These are phyloP conservation scores for Archivesica marissinica DNA, from an alignment of 1,140 invertebrate species.

Conservation along the genomic window DNA sequence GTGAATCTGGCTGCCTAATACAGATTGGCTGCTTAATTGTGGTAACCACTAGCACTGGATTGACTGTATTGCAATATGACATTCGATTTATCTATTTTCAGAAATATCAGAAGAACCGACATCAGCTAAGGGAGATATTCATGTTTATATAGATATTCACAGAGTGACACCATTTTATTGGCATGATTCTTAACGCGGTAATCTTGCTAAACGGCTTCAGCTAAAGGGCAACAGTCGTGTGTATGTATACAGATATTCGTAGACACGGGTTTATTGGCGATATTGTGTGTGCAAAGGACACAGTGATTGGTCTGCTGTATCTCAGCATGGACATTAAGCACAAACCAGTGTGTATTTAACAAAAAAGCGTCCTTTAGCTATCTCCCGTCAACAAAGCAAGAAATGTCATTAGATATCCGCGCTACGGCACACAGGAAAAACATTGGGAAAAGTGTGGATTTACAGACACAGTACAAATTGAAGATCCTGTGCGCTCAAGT, in stretches of 20 bases:
- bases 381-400: neutral
- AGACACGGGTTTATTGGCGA: neutral
- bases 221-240: too few relatives aligned
- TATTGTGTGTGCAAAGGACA: neutral
- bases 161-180: too few relatives aligned
- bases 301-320: neutral
- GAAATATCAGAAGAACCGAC: too few relatives aligned
- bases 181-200: too few relatives aligned
- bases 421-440: neutral
- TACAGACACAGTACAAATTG: neutral
- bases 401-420: neutral
- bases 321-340: neutral
- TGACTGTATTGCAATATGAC: too few relatives aligned
- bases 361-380: neutral
- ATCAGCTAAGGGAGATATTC: too few relatives aligned
- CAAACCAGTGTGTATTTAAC: neutral
- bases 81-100: too few relatives aligned
- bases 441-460: neutral
- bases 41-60: too few relatives aligned
- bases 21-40: too few relatives aligned
- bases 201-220: too few relatives aligned
- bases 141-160: too few relatives aligned
- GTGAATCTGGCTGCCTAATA: too few relatives aligned
- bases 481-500: neutral
- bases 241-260: neutral